Conservation (phyloP, 2,113 vertebrate genomes). For the Passer domesticus region DNA sequence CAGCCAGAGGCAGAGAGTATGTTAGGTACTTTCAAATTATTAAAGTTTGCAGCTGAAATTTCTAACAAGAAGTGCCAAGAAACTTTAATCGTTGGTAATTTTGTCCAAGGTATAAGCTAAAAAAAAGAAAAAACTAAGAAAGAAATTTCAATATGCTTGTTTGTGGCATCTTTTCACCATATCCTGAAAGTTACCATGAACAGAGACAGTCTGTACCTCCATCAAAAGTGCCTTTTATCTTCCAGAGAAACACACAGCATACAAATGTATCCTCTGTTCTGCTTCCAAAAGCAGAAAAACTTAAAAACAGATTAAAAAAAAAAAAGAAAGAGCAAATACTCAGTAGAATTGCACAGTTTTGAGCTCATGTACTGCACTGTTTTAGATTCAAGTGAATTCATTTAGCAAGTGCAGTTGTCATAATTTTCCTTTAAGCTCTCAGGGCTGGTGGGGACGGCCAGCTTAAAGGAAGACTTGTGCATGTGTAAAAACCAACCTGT, state of each 20-base stretch:
- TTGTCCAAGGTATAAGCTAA: neutral
- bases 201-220: neutral
- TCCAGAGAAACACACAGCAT: neutral
- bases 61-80: neutral
- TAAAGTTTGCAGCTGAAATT: neutral
- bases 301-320: neutral
- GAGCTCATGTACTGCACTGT: neutral
- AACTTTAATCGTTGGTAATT: neutral
- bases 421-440: neutral
- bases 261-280: constrained; percentile 10
- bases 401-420: neutral
- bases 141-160: neutral
- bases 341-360: neutral
- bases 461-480: neutral
- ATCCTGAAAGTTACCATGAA: neutral
- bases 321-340: neutral
- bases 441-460: neutral
- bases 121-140: neutral
- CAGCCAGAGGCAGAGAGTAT: neutral
- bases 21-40: neutral
- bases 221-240: constrained; percentile 40
- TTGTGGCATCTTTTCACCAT: neutral
- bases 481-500: neutral
- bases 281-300: constrained; percentile 14
- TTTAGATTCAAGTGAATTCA: neutral